Evolutionary conservation across 2,113 vertebrate genomes (phyloP).

Genomic region (Papio anubis): DNA sequence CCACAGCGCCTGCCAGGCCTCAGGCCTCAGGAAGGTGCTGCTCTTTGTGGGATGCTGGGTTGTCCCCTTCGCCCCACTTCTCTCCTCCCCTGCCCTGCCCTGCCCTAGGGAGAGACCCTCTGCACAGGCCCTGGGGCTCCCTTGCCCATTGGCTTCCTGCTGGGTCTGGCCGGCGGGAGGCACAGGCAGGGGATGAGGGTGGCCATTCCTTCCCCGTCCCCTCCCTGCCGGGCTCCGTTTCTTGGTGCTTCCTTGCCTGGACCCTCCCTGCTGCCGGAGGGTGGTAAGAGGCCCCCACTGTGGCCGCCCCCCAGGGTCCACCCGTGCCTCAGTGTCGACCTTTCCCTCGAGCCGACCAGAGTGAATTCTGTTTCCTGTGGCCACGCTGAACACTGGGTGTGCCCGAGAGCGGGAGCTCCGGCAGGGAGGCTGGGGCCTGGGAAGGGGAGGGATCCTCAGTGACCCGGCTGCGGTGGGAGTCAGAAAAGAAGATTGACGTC

Average conservation of each 20-base stretch:
- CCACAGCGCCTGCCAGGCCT: fast-evolving
- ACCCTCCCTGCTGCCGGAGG: too few species aligned
- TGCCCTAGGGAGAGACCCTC: neutral
- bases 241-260: neutral
- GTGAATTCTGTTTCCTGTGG: neutral
- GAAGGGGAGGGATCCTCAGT: too few species aligned
- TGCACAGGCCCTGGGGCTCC: neutral
- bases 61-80: neutral
- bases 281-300: neutral
- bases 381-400: neutral
- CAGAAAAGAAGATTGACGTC: neutral
- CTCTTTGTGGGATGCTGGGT: neutral
- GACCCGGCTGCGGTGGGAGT: neutral
- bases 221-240: neutral
- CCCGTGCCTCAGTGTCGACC: neutral
- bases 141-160: neutral
- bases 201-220: neutral
- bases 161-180: neutral
- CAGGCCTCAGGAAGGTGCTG: too few species aligned
- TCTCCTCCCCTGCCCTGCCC: too few species aligned
- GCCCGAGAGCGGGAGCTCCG: fast-evolving
- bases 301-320: neutral
- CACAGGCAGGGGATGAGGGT: neutral
- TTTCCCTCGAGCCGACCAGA: neutral
- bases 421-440: neutral